These are phyloP conservation scores for Budorcas taxicolor DNA, from an alignment of 2,113 vertebrate genomes.

Conservation along the genomic window DNA sequence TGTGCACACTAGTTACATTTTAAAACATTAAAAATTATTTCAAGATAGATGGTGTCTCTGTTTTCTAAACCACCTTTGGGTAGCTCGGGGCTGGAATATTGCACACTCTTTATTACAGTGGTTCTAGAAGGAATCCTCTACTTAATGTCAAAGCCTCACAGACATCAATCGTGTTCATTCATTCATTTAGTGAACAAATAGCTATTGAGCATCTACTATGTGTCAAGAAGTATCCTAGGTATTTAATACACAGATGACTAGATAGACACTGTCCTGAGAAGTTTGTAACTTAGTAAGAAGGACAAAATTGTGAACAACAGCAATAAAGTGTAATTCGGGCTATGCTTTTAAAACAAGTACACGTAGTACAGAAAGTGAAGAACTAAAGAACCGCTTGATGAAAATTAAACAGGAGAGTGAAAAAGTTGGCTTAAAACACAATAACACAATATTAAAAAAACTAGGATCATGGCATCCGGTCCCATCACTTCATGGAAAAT, in stretches of 20 bases:
- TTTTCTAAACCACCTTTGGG: background rate
- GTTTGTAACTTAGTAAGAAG: background rate
- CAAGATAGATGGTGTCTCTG: background rate
- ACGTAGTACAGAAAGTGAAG: background rate
- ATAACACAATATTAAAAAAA: background rate
- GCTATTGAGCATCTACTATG: background rate
- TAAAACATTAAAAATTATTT: constrained; percentile 59
- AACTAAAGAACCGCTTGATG: background rate
- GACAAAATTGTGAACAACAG: background rate
- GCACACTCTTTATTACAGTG: background rate
- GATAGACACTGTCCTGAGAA: background rate
- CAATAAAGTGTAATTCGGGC: background rate
- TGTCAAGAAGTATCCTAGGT: background rate
- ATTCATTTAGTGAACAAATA: background rate
- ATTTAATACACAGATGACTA: background rate
- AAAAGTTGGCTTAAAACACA: background rate
- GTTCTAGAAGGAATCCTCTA: background rate
- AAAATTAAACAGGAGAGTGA: background rate
- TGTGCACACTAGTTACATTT: constrained; percentile 11
- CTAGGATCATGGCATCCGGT: background rate
- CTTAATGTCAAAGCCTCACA: background rate
- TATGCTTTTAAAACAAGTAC: background rate
- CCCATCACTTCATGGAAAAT: background rate
- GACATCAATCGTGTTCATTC: background rate
- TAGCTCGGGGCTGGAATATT: background rate